Percentiles rank a stretch among this genome's conserved stretches.
These are phyloP conservation scores for Tangara arthus DNA, from an alignment of 2,797 vertebrate genomes.

Conservation along the genomic window DNA sequence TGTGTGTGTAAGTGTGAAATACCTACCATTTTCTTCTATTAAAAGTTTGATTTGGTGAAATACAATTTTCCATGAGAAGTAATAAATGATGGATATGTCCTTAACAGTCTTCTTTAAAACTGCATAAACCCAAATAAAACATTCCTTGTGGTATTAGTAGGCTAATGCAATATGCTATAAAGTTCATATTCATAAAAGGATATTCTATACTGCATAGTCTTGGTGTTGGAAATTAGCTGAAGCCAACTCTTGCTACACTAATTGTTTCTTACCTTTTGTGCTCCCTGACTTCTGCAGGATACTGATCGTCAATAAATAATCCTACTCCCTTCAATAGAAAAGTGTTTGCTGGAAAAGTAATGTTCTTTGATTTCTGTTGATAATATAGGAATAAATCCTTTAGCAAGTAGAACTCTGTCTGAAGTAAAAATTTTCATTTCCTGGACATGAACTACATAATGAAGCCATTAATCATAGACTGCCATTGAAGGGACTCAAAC, in stretches of 20 bases:
- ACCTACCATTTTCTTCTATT: background rate
- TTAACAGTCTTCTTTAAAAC: background rate
- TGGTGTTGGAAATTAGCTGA: conserved; percentile 1
- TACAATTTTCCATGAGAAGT: background rate
- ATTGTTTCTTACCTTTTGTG: background rate
- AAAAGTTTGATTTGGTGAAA: background rate
- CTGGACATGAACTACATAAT: background rate
- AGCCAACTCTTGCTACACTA: background rate
- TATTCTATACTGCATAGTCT: background rate
- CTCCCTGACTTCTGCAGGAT: background rate
- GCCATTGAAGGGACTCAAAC: background rate
- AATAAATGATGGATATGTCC: background rate
- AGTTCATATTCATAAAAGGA: background rate
- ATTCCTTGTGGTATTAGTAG: background rate
- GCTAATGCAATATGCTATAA: background rate
- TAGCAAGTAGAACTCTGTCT: background rate
- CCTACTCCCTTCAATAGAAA: background rate
- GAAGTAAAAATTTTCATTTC: background rate
- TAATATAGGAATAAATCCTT: background rate
- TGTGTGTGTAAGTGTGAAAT: background rate
- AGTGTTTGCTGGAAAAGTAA: background rate
- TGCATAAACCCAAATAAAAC: background rate
- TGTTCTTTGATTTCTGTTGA: background rate
- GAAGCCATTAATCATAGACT: background rate
- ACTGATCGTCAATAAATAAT: background rate